Conservation (phyloP, 2,113 vertebrate genomes). For the Pogonocichla stellata region DNA sequence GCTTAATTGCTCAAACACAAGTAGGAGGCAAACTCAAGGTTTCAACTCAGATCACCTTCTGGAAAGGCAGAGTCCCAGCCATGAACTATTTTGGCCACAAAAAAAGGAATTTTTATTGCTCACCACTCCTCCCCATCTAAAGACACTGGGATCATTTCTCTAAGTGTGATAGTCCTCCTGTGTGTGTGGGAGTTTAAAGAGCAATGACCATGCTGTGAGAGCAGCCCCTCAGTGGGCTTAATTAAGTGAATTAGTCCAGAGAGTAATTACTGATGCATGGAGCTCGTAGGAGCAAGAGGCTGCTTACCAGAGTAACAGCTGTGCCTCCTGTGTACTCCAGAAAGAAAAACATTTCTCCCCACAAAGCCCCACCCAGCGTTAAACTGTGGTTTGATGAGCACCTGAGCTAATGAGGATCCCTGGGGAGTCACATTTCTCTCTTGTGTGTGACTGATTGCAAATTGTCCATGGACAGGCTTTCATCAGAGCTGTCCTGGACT, state of each 20-base stretch:
- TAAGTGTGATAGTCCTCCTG: background rate
- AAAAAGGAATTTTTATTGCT: background rate
- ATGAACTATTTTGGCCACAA: background rate
- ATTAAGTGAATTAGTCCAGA: background rate
- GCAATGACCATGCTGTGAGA: background rate
- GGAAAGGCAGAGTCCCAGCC: background rate
- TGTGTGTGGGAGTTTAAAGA: background rate
- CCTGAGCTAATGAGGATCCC: background rate
- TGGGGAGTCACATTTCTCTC: background rate
- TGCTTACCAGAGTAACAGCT: background rate
- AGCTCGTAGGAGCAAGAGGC: background rate
- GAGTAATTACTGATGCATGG: background rate
- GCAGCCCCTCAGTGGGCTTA: background rate
- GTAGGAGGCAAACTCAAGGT: background rate
- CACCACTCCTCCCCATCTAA: background rate
- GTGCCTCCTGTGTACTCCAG: background rate
- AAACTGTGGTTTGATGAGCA: background rate
- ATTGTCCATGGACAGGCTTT: background rate
- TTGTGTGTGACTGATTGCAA: accelerated
- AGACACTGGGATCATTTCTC: background rate
- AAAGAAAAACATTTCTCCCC: background rate
- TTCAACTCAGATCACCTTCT: background rate
- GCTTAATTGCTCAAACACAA: background rate
- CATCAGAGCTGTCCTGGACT: background rate
- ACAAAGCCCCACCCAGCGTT: accelerated